phyloP scores from a whole-genome alignment of 2,888 invertebrate species.

The Zygogramma bicolorata region DNA sequence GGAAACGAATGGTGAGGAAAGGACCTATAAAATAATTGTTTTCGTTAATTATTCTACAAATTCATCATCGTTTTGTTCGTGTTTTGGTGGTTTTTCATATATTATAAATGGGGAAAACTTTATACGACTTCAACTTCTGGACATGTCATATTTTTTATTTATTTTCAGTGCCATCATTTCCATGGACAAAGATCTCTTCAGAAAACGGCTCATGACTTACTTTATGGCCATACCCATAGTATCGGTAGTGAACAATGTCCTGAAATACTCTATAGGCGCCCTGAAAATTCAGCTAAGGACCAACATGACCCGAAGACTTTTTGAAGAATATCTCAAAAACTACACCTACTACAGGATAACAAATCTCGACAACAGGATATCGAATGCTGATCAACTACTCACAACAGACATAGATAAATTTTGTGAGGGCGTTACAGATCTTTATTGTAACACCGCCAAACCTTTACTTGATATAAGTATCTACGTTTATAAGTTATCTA shows the following conservation, averaged over 20 bases:
- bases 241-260: slow-evolving; percentile 91
- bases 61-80: too few species aligned
- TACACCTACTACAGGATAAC: slow-evolving; percentile 98
- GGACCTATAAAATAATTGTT: too few species aligned
- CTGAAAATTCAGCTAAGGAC: slow-evolving; percentile 91
- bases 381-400: slow-evolving; percentile 95
- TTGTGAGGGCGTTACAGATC: slow-evolving; percentile 93
- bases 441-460: slow-evolving; percentile 97
- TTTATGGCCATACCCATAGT: slow-evolving; percentile 90
- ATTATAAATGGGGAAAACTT: too few species aligned
- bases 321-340: slow-evolving; percentile 94
- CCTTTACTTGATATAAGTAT: slow-evolving; percentile 94
- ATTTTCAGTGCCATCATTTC: slow-evolving; percentile 89
- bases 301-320: slow-evolving; percentile 84
- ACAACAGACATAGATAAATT: slow-evolving; percentile 98
- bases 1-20: too few species aligned
- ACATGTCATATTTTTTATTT: slow-evolving; percentile 44
- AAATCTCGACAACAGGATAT: slow-evolving; percentile 93
- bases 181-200: slow-evolving; percentile 84
- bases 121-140: too few species aligned
- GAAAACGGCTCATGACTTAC: slow-evolving; percentile 80
- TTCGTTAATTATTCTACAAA: too few species aligned
- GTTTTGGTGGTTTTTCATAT: too few species aligned
- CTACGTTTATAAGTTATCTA: slow-evolving; percentile 91
- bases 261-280: slow-evolving; percentile 96